These are phyloP conservation scores for Druon quercuslanigerum DNA, from an alignment of 1,140 invertebrate species.

Conservation along the genomic window DNA sequence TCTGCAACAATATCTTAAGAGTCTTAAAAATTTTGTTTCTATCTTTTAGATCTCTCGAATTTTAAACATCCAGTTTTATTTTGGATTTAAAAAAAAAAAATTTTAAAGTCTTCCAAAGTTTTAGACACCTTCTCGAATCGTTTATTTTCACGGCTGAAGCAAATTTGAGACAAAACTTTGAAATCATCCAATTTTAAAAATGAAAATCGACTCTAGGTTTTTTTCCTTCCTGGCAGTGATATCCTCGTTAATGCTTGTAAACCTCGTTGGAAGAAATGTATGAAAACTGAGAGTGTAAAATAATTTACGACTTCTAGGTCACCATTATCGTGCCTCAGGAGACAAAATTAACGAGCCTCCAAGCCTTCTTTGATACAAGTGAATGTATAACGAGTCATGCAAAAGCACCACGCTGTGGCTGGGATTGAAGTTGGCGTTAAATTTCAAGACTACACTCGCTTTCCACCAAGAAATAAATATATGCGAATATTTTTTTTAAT, in stretches of 20 bases:
- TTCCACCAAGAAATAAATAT: conserved; percentile 19
- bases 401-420: conserved; percentile 1
- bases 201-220: background rate
- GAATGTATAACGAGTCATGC: conserved; percentile 22
- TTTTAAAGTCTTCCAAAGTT: too few species aligned
- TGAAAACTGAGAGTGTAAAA: conserved; percentile 4
- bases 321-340: conserved; percentile 25
- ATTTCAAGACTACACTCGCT: background rate
- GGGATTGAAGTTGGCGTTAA: conserved; percentile 19
- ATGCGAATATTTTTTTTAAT: conserved; percentile 9
- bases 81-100: too few species aligned
- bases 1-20: too few species aligned
- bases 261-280: background rate
- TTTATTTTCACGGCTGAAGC: too few species aligned
- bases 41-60: too few species aligned
- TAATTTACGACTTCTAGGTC: conserved; percentile 21
- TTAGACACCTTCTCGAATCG: too few species aligned
- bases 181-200: too few species aligned
- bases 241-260: conserved; percentile 2
- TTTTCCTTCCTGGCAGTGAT: background rate
- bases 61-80: too few species aligned
- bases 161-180: background rate
- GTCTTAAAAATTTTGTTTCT: too few species aligned
- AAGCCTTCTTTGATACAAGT: conserved; percentile 20
- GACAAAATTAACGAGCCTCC: conserved; percentile 14